phyloP scores from a whole-genome alignment of 2,888 invertebrate genomes.

The Chromoteleia sp. region DNA sequence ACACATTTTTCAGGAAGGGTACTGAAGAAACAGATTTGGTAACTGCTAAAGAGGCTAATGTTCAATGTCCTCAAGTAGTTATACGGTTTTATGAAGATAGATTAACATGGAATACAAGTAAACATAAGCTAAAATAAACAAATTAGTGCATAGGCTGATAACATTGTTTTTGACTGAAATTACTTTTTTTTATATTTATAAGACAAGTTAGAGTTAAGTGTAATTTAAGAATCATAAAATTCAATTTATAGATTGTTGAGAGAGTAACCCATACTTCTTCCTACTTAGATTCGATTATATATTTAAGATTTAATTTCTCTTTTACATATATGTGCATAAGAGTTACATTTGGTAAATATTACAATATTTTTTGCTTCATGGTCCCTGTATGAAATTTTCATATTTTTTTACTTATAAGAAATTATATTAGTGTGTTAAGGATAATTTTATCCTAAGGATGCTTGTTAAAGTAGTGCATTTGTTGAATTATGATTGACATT shows the following conservation, averaged over 20 bases:
- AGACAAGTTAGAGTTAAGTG: neutral
- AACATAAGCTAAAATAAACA: conserved; percentile 76
- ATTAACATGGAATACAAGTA: conserved; percentile 94
- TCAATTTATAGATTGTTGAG: conserved; percentile 23
- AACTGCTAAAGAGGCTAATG: conserved; percentile 88
- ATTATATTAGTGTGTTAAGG: no score
- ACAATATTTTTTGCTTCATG: no score
- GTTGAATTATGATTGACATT: no score
- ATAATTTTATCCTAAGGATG: no score
- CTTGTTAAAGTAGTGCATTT: no score
- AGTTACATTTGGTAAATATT: no score
- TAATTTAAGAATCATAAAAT: conserved; percentile 2
- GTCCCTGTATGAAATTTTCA: no score
- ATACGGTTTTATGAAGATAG: conserved; percentile 90
- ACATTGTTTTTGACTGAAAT: conserved; percentile 34
- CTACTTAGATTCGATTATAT: conserved; percentile 1
- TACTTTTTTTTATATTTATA: conserved; percentile 29
- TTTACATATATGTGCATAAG: no score
- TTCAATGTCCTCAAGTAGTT: conserved; percentile 89
- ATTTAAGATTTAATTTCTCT: no score
- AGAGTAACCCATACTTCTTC: neutral
- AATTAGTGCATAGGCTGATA: neutral
- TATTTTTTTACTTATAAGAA: no score
- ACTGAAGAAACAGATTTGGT: conserved; percentile 90
- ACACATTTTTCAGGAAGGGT: conserved; percentile 85